phyloP scores from a whole-genome alignment of 2,888 invertebrate genomes.

The Pterobdella sp. region DNA sequence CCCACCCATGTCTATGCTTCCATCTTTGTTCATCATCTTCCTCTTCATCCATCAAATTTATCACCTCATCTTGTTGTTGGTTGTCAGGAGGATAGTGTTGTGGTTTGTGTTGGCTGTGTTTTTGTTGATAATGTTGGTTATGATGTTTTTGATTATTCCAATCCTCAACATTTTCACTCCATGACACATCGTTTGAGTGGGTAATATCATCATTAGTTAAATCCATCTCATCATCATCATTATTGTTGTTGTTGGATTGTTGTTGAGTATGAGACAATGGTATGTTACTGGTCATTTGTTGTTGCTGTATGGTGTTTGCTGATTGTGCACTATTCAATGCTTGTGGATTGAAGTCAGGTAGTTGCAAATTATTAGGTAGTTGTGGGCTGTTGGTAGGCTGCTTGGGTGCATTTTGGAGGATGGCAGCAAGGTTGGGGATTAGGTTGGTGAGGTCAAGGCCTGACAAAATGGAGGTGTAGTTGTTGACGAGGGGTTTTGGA shows the following conservation, averaged over 20 bases:
- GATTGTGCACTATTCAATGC: too few species aligned
- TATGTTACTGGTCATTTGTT: too few species aligned
- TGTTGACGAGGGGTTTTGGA: not conserved
- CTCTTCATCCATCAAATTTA: not conserved
- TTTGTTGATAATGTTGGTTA: not conserved
- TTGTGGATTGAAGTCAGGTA: too few species aligned
- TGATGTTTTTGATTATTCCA: not conserved
- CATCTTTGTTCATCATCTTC: not conserved
- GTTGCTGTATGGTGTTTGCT: too few species aligned
- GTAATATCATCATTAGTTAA: not conserved
- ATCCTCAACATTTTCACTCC: not conserved
- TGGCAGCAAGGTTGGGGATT: constrained; percentile 2
- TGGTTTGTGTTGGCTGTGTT: not conserved
- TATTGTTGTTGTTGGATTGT: too few species aligned
- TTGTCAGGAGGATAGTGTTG: not conserved
- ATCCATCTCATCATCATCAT: not conserved
- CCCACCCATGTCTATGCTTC: not conserved
- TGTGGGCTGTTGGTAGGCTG: too few species aligned
- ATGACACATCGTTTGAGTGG: not conserved
- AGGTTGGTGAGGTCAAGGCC: not conserved
- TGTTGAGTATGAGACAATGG: too few species aligned
- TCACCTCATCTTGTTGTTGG: not conserved
- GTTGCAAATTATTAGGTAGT: too few species aligned
- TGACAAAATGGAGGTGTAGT: not conserved
- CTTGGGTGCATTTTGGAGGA: too few species aligned